phyloP scores from a whole-genome alignment of 2,113 vertebrate species.

The Arvicanthis niloticus region DNA sequence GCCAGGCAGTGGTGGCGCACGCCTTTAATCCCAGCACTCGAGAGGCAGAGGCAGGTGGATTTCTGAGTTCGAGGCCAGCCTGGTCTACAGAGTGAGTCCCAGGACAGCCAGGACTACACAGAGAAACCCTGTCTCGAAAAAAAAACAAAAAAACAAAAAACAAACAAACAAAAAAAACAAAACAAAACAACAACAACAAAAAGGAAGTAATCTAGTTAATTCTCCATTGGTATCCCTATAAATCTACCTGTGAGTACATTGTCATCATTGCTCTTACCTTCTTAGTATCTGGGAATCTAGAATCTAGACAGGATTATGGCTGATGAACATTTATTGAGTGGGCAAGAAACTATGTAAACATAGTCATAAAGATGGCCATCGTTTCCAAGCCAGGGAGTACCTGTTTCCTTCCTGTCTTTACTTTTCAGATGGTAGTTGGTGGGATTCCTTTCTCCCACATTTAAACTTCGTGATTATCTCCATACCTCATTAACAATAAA shows the following conservation, averaged over 20 bases:
- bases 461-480: constrained; percentile 2
- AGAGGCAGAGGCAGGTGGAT: too few species aligned
- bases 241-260: neutral
- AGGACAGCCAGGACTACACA: too few species aligned
- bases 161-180: too few species aligned
- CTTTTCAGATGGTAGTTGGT: constrained; percentile 28
- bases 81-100: too few species aligned
- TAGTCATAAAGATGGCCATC: neutral
- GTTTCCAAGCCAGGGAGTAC: neutral
- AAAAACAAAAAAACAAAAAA: too few species aligned
- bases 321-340: neutral
- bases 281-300: neutral
- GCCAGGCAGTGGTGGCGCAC: too few species aligned
- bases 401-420: neutral
- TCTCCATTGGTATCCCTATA: too few species aligned
- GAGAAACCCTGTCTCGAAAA: too few species aligned
- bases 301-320: neutral
- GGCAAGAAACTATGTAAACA: neutral
- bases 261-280: neutral
- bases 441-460: neutral
- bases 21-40: too few species aligned
- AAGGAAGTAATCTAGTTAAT: too few species aligned
- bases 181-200: too few species aligned
- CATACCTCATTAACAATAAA: neutral
- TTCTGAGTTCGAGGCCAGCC: too few species aligned